phyloP scores from a whole-genome alignment of 2,888 invertebrate species.

The Tenthredo mesomela region DNA sequence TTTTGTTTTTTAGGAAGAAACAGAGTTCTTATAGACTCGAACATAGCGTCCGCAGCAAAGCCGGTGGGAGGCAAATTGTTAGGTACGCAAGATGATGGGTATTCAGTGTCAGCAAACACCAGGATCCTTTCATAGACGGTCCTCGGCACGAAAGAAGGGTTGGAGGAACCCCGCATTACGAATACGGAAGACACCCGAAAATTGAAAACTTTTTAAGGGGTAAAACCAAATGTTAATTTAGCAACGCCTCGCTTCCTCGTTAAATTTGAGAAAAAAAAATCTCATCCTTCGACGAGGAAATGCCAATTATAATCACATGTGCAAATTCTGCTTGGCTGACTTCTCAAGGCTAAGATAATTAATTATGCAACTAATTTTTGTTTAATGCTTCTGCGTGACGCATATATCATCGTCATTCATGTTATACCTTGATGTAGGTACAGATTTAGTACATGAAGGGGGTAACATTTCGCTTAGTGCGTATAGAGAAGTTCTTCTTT shows the following conservation, averaged over 20 bases:
- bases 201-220: constrained; percentile 7
- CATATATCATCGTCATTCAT: not conserved
- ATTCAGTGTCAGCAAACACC: constrained; percentile 67
- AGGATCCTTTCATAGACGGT: constrained; percentile 64
- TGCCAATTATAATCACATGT: not conserved
- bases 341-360: not conserved
- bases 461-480: not conserved
- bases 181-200: constrained; percentile 27
- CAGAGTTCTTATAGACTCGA: constrained; percentile 5
- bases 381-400: not conserved
- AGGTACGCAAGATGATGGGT: constrained; percentile 58
- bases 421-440: not conserved
- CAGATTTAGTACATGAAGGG: not conserved
- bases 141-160: constrained; percentile 64
- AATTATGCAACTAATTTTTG: not conserved
- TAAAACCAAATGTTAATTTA: not conserved
- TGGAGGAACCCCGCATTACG: not conserved
- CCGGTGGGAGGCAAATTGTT: constrained; percentile 48
- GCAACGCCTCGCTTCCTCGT: not conserved
- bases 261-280: not conserved
- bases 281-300: not conserved
- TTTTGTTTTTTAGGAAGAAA: no score
- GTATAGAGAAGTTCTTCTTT: constrained; percentile 6
- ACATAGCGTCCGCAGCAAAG: constrained; percentile 37
- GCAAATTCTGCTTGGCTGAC: not conserved